These are phyloP conservation scores for Psix sp. DNA, from an alignment of 1,140 invertebrate genomes.

Conservation along the genomic window DNA sequence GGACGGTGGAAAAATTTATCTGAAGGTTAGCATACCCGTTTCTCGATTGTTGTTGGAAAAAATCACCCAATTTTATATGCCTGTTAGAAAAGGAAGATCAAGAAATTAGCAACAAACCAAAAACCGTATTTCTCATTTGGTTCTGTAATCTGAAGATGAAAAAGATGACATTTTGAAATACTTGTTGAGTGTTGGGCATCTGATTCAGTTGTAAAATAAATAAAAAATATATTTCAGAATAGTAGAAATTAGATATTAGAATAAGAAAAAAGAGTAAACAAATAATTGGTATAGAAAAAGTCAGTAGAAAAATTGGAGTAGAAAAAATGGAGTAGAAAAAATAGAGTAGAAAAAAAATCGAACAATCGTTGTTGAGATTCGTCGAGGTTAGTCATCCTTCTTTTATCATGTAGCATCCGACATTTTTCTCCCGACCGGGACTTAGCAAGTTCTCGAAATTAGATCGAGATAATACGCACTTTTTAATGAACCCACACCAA, in stretches of 20 bases:
- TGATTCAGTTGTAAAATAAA: neutral
- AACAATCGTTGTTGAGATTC: no score
- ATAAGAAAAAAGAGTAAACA: no score
- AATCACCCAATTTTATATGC: conserved; percentile 15
- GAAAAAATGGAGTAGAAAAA: neutral
- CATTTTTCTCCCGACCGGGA: no score
- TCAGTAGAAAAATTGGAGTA: neutral
- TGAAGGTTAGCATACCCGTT: conserved; percentile 7
- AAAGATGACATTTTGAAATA: neutral
- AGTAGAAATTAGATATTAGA: neutral
- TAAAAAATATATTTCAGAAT: neutral
- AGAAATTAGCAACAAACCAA: neutral
- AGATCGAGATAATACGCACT: no score
- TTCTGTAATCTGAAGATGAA: neutral
- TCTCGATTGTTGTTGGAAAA: conserved; percentile 7
- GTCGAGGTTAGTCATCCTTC: no score
- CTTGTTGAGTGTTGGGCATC: neutral
- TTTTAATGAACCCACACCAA: no score
- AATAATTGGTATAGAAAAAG: neutral
- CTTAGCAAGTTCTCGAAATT: no score
- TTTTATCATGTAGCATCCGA: no score
- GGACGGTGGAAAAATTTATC: conserved; percentile 15
- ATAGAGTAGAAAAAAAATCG: neutral
- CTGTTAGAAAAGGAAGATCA: conserved; percentile 1
- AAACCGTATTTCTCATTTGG: neutral